These are phyloP conservation scores for Drosophila parthenogenetica DNA, from an alignment of 2,888 invertebrate species.

Conservation along the genomic window DNA sequence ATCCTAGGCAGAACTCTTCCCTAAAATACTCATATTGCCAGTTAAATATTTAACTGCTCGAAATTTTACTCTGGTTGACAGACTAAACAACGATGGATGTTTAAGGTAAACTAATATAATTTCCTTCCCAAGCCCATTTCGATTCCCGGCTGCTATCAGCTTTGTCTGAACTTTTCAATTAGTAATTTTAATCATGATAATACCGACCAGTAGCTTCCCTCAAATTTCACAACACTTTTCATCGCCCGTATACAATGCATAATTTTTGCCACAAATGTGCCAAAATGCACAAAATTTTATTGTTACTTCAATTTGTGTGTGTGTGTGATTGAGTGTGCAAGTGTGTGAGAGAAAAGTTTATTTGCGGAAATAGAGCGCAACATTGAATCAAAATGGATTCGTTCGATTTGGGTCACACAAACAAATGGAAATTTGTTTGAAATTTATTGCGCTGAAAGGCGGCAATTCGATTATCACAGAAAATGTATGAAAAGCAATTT, in stretches of 20 bases:
- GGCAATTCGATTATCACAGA: slow-evolving; percentile 7
- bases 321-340: slow-evolving; percentile 3
- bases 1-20: not conserved
- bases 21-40: not conserved
- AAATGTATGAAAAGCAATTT: slow-evolving; percentile 15
- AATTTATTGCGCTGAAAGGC: slow-evolving; percentile 14
- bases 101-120: slow-evolving; percentile 5
- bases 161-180: slow-evolving; percentile 63
- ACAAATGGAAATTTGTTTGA: slow-evolving; percentile 27
- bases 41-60: slow-evolving; percentile 5
- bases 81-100: slow-evolving; percentile 59
- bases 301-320: slow-evolving; percentile 17
- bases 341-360: slow-evolving; percentile 20
- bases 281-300: slow-evolving; percentile 50
- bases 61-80: slow-evolving; percentile 42
- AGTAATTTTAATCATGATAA: slow-evolving; percentile 66
- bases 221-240: not conserved
- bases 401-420: slow-evolving; percentile 64
- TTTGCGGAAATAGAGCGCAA: slow-evolving; percentile 60
- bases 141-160: not conserved
- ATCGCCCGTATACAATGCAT: slow-evolving; percentile 14
- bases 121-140: not conserved
- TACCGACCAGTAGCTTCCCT: slow-evolving; percentile 8
- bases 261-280: slow-evolving; percentile 42
- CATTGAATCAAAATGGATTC: slow-evolving; percentile 30